These are phyloP conservation scores for Hipparchia sbordonii DNA, from an alignment of 2,888 invertebrate genomes.

Conservation along the genomic window DNA sequence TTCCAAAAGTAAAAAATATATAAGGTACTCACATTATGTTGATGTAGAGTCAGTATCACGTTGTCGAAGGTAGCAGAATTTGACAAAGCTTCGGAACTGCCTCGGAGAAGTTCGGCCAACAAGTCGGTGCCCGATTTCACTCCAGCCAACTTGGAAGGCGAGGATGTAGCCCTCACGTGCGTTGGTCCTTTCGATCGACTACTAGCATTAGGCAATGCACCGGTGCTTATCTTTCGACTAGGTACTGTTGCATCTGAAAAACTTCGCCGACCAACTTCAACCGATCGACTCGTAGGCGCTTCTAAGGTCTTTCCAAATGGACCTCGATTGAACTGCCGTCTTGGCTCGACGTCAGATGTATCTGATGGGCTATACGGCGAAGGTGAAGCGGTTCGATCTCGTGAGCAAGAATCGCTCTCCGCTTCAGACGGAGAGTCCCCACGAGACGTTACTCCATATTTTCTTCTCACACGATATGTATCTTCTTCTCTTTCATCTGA, in stretches of 20 bases:
- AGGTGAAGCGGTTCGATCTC: conserved; percentile 83
- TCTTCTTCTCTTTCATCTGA: conserved; percentile 89
- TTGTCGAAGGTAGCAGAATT: conserved; percentile 81
- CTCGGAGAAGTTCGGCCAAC: conserved; percentile 89
- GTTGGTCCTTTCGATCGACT: conserved; percentile 77
- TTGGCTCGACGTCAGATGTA: conserved; percentile 72
- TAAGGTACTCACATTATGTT: conserved; percentile 76
- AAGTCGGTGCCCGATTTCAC: conserved; percentile 83
- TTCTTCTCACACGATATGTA: conserved; percentile 63
- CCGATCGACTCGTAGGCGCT: conserved; percentile 77
- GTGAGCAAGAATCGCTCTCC: conserved; percentile 84
- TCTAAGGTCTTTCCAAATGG: conserved; percentile 82
- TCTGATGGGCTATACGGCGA: conserved; percentile 87
- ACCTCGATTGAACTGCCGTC: conserved; percentile 84
- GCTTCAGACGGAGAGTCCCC: conserved; percentile 89
- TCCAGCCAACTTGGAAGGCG: conserved; percentile 89
- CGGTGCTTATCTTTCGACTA: conserved; percentile 84
- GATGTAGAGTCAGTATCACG: conserved; percentile 76
- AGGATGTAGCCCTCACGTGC: conserved; percentile 90
- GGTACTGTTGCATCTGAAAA: conserved; percentile 79
- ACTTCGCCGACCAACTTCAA: conserved; percentile 80
- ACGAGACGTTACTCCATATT: conserved; percentile 67
- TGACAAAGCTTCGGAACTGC: conserved; percentile 90
- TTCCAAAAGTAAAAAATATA: conserved; percentile 2
- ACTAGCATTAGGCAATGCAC: conserved; percentile 68